Evolutionary conservation across 2,113 vertebrate species (phyloP), one percentile per base, ranked within the genome.

Genomic region (Puffinus mauretanicus): DNA sequence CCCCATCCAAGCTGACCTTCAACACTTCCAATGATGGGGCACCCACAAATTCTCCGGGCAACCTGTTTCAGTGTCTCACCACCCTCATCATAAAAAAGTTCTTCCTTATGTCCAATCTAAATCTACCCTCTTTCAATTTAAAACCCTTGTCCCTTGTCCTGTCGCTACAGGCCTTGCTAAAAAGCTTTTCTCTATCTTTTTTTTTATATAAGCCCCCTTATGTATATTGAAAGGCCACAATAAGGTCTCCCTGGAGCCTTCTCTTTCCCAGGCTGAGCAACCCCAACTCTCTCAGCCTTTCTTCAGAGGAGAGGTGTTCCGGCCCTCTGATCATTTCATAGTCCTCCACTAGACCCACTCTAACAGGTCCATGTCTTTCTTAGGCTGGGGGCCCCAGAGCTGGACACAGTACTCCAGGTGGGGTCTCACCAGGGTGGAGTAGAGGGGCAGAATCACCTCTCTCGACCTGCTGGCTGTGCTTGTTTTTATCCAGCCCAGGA

Each of bases 391-490:
- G 6, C 10, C 27, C 10, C 34, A 67, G 79, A 38, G 7, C 34
- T 47, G 42, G 11, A 15, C 4, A 2, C 13, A 47, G 16, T 67
- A 36, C 34, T 38, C 9, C 26, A 30, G 20, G 7, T 67, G 20
- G 26, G 9, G 11, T 49, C 9, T 66, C 9, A 66, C 8, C 24
- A 80, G 24, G 0, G 3, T 5, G 7, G 25, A n/a, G 34, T 3
- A 71, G 36, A 72, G 25, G 12, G 25, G 20, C 3, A 62, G 38
- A 62, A 72, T 52, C 32, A 38, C 16, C 34, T 64, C 20, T 13
- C 13, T 85, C 1, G 2, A 21, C 26, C 16, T 54, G 30, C 25
- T 54, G 69, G 13, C 10, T 2, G 3, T 1, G 1, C 20, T 84
- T 73, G 6, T 7, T 52, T 72, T 36, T 26, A 49, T 58, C 29